A percentile compares a stretch with the other conserved stretches of the same genome.
Conservation (phyloP, 2,888 invertebrate genomes). For the Pseudanteris insignis region DNA sequence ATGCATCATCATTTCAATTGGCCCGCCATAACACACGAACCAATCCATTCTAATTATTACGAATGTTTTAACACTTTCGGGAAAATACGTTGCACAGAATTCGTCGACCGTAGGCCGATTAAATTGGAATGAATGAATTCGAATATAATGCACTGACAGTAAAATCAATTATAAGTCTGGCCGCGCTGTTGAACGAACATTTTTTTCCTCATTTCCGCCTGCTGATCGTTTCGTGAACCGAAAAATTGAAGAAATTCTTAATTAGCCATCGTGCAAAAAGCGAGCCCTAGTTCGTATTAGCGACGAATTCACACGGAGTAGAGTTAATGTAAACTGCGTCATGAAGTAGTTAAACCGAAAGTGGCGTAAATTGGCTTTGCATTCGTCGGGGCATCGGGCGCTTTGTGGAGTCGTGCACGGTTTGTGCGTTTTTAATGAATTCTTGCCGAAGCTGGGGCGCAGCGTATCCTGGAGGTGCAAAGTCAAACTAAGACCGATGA, state of each 20-base stretch:
- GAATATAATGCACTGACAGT: too few species aligned
- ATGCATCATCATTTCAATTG: too few species aligned
- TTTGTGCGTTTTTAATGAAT: conserved; percentile 42
- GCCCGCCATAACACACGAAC: too few species aligned
- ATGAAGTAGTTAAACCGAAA: conserved; percentile 40
- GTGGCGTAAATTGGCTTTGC: conserved; percentile 37
- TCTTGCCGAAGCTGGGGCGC: conserved; percentile 39
- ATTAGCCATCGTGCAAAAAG: conserved; percentile 18
- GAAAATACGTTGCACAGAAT: too few species aligned
- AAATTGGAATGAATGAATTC: too few species aligned
- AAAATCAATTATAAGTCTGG: background rate
- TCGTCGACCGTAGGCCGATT: too few species aligned
- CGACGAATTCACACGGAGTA: conserved; percentile 22
- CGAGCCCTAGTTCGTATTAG: conserved; percentile 13
- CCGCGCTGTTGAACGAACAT: background rate
- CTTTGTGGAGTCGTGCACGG: conserved; percentile 33
- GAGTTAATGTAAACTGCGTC: conserved; percentile 33
- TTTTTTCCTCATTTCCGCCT: conserved; percentile 13
- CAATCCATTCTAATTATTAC: too few species aligned
- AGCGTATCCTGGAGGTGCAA: conserved; percentile 43
- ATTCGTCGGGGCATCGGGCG: conserved; percentile 21
- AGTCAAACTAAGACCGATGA: conserved; percentile 47
- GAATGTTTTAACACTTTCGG: too few species aligned
- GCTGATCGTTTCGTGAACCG: conserved; percentile 1
- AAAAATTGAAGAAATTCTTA: conserved; percentile 16